Base-by-base conservation (phyloP, 2,113 vertebrate species). In the Oostethus manadensis region DNA sequence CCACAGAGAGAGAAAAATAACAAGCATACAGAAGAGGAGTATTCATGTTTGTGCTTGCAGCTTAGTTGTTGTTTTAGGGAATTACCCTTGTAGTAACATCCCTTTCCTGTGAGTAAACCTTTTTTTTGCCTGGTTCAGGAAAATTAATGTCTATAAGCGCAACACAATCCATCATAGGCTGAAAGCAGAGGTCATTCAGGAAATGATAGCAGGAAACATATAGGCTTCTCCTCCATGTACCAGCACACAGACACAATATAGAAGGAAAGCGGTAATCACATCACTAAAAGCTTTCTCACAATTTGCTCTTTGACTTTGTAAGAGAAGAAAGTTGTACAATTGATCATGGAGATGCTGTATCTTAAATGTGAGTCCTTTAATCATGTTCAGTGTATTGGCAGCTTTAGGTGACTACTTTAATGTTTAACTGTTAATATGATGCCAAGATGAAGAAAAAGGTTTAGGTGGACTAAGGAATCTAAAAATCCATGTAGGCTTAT, bases 141-240 rank as follows among this genome's bases (percentile, higher is more conserved):
- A 90, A 91, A 91, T 91, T 86, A 90, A 91, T 90, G 90, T 89
- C 82, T 86, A 85, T 78, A 82, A 86, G 84, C 73, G 73, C 84
- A 87, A 89, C 86, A 87, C 84, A 90, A 91, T 91, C 89, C 89
- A 90, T 91, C 90, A 91, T 81, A 78, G 67, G 61, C 62, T 91
- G 90, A 91, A 90, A 87, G 90, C 87, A 90, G 88, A 91, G 90
- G 90, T 90, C 90, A 90, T 90, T 89, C 86, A 89, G 89, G 84
- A 91, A 90, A 90, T 86, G 88, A 91, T 89, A 88, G 85, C 80
- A 87, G 82, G 84, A 70, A 81, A 86, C 87, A 89, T 89, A 88
- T 88, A 88, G 78, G 85, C 80, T 79, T 86, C 83, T 80, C 67
- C 62, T 83, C 81, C 78, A 83, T 71, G 64, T 51, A 51, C 73